These are phyloP conservation scores for Dastarcus helophoroides DNA, from an alignment of 2,888 invertebrate genomes.

Conservation along the genomic window DNA sequence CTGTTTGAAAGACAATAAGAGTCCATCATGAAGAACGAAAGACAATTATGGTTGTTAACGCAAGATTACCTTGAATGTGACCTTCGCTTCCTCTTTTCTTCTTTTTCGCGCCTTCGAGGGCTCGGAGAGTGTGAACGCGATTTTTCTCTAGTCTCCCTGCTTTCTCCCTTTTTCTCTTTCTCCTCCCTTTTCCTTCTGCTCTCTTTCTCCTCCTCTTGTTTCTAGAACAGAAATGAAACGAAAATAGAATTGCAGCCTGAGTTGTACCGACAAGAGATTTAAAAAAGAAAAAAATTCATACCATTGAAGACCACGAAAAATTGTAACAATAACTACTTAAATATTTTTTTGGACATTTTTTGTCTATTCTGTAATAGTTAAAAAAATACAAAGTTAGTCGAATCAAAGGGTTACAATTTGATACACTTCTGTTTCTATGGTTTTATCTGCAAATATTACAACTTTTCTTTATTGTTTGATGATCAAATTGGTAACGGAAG, in stretches of 20 bases:
- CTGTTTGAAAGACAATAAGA: no score
- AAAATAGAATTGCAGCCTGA: conserved; percentile 1
- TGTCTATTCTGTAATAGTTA: conserved; percentile 10
- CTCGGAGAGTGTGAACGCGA: conserved; percentile 33
- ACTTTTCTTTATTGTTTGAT: no score
- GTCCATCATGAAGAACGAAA: no score
- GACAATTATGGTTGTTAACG: no score
- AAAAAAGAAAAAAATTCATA: conserved; percentile 20
- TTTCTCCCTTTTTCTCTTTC: conserved; percentile 31
- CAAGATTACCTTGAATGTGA: conserved; percentile 41
- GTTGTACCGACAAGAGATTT: conserved; percentile 7
- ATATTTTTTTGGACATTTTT: conserved; percentile 7
- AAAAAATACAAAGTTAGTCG: conserved; percentile 8
- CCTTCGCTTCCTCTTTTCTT: conserved; percentile 33
- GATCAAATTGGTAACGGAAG: no score
- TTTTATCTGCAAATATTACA: conserved; percentile 8
- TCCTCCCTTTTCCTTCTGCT: conserved; percentile 60
- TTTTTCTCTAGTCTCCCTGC: conserved; percentile 19
- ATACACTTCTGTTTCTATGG: conserved; percentile 1
- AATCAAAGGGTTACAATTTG: conserved; percentile 4
- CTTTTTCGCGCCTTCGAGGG: conserved; percentile 31
- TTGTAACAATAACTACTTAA: conserved; percentile 12
- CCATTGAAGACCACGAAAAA: conserved; percentile 16
- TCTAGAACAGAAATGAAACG: conserved; percentile 47
- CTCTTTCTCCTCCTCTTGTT: conserved; percentile 64